These are phyloP conservation scores for Mechanitis mazaeus DNA, from an alignment of 2,888 invertebrate species.

Conservation along the genomic window DNA sequence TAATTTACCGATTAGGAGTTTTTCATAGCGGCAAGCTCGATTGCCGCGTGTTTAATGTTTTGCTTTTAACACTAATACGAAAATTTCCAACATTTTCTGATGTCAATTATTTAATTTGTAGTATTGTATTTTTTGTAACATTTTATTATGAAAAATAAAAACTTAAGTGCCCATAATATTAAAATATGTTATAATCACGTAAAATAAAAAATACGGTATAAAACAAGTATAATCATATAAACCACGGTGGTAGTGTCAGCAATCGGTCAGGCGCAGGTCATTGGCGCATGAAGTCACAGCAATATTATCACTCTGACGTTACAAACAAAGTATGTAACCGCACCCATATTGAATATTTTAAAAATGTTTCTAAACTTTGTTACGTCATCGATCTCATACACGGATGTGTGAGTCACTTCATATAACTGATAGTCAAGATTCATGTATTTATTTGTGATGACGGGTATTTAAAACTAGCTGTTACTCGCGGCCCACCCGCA, in stretches of 20 bases:
- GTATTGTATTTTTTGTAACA: too few relatives aligned
- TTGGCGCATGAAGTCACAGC: slow-evolving; percentile 60
- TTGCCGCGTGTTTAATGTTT: too few relatives aligned
- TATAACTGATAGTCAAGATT: slow-evolving; percentile 15
- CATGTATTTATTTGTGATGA: slow-evolving; percentile 34
- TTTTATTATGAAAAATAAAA: too few relatives aligned
- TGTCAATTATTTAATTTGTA: too few relatives aligned
- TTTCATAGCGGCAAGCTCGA: too few relatives aligned
- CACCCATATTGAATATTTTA: slow-evolving; percentile 19
- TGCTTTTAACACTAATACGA: too few relatives aligned
- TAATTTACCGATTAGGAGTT: too few relatives aligned
- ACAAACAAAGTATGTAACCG: slow-evolving; percentile 25
- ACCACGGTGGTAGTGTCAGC: slow-evolving; percentile 14
- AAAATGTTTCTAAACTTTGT: not conserved
- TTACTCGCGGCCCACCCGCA: too few relatives aligned
- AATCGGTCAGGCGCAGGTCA: slow-evolving; percentile 46
- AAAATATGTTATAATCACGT: too few relatives aligned
- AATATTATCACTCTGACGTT: slow-evolving; percentile 39
- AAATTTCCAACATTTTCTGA: too few relatives aligned
- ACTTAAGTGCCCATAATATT: too few relatives aligned
- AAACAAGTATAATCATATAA: not conserved
- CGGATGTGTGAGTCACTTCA: not conserved
- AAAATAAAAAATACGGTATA: too few relatives aligned
- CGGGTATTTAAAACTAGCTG: slow-evolving; percentile 20
- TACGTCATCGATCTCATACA: not conserved